Evolutionary conservation across 2,888 invertebrate genomes (phyloP).

Genomic region (Notodonta ziczac): DNA sequence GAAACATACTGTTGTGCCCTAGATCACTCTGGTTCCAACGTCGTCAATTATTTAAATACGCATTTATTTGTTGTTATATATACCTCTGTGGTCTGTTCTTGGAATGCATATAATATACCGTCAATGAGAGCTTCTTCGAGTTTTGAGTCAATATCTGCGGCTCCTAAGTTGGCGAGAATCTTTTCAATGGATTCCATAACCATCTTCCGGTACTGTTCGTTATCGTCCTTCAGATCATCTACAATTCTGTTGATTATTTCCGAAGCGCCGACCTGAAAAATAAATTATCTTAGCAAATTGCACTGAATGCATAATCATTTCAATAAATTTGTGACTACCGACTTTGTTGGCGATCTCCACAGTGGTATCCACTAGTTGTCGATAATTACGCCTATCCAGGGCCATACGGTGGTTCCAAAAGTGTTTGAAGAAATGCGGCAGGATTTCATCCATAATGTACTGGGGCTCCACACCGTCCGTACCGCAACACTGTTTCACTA

Average conservation of each 20-base stretch:
- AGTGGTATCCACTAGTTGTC: slow-evolving; percentile 99
- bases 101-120: slow-evolving; percentile 99
- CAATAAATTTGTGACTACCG: slow-evolving; percentile 8
- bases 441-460: slow-evolving; percentile 99
- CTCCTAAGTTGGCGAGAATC: slow-evolving; percentile 98
- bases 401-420: slow-evolving; percentile 99
- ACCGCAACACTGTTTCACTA: slow-evolving; percentile 99
- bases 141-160: slow-evolving; percentile 98
- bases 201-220: slow-evolving; percentile 99
- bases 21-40: background rate
- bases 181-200: slow-evolving; percentile 99
- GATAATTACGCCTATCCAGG: slow-evolving; percentile 97
- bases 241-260: slow-evolving; percentile 99
- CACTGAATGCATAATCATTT: background rate
- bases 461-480: slow-evolving; percentile 99
- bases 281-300: background rate
- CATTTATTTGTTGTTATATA: slow-evolving; percentile 22
- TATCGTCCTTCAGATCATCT: slow-evolving; percentile 99
- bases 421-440: slow-evolving; percentile 99
- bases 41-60: background rate
- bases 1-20: background rate
- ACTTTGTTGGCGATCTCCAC: slow-evolving; percentile 99
- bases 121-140: slow-evolving; percentile 99
- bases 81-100: slow-evolving; percentile 99
- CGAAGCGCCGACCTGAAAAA: slow-evolving; percentile 93